These are phyloP conservation scores for Papilio glaucus DNA, from an alignment of 1,140 invertebrate species.

Conservation along the genomic window DNA sequence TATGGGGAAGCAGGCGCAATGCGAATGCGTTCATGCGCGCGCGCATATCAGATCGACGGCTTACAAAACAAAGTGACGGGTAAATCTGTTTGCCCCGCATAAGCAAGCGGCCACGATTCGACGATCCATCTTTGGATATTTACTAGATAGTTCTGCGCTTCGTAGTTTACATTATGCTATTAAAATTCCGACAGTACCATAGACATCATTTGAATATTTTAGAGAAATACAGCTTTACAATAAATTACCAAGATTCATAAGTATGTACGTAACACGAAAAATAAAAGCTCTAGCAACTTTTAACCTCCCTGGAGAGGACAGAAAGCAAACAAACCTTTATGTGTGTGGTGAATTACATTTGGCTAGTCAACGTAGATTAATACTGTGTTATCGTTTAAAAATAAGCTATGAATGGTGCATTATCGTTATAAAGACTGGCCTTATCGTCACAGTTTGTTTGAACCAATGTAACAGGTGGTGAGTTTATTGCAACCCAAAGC, in stretches of 20 bases:
- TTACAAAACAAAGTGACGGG: constrained; percentile 74
- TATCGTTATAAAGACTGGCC: no score
- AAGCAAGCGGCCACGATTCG: constrained; percentile 9
- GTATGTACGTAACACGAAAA: no score
- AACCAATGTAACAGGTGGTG: no score
- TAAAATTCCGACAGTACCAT: not conserved
- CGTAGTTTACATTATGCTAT: not conserved
- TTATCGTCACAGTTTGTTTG: no score
- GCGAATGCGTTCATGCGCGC: constrained; percentile 80
- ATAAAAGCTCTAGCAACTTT: no score
- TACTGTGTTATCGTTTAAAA: no score
- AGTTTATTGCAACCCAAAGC: no score
- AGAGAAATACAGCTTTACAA: not conserved
- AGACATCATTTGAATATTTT: not conserved
- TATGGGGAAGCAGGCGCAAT: constrained; percentile 77
- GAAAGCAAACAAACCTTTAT: no score
- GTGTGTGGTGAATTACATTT: no score
- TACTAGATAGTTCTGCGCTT: not conserved
- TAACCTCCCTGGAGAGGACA: no score
- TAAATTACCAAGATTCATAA: not conserved
- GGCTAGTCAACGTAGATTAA: no score
- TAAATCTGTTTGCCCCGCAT: constrained; percentile 57
- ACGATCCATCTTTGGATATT: not conserved
- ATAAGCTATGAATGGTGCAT: no score
- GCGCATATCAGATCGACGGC: constrained; percentile 74